Conservation (phyloP, 2,797 vertebrate genomes). For the Phataginus tetradactyla region DNA sequence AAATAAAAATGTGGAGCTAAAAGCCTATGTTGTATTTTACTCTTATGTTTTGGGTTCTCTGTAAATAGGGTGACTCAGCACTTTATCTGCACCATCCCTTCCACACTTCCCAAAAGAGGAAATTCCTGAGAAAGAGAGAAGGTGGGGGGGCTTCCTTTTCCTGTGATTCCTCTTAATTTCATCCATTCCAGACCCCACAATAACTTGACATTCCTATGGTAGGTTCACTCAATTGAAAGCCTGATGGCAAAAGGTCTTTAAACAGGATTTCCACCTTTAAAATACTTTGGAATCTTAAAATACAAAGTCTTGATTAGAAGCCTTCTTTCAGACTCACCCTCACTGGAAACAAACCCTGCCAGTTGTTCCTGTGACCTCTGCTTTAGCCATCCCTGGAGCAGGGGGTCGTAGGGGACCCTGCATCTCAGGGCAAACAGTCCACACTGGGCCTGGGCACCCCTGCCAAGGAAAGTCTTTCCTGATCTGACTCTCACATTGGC, state of each 20-base stretch:
- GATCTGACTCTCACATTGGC: not conserved
- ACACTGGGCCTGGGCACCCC: not conserved
- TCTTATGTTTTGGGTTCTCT: not conserved
- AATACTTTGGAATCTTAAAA: not conserved
- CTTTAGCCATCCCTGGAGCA: rapidly evolving
- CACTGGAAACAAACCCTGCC: not conserved
- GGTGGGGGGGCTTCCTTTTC: not conserved
- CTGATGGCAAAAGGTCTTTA: not conserved
- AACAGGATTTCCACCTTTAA: not conserved
- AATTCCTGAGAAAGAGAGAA: not conserved
- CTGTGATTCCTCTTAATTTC: not conserved
- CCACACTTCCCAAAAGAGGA: not conserved
- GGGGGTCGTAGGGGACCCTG: not conserved
- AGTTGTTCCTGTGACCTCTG: not conserved
- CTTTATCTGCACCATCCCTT: not conserved
- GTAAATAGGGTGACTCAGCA: not conserved
- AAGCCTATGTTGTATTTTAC: not conserved
- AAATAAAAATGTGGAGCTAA: constrained; percentile 44
- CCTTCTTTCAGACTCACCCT: not conserved
- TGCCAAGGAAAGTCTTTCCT: not conserved
- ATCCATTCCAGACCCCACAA: not conserved
- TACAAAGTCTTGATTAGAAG: not conserved
- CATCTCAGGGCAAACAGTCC: not conserved
- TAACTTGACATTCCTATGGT: not conserved
- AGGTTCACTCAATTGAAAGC: not conserved